Conservation (phyloP, 2,113 vertebrate species). For the Ophthalmolycus amberensis region DNA sequence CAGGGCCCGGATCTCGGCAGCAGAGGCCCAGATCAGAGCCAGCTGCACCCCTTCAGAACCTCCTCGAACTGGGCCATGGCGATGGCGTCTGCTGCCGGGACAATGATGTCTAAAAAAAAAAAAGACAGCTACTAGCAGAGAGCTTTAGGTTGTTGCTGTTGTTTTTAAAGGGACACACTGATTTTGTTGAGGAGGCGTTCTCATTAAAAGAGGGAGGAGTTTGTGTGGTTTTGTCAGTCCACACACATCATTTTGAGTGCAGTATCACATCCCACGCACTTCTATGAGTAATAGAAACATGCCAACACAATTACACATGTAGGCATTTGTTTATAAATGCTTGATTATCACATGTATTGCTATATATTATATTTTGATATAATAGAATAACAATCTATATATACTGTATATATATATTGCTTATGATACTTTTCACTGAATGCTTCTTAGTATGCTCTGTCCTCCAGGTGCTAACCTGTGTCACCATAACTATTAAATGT, state of each 20-base stretch:
- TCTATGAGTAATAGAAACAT: not conserved
- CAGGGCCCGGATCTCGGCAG: slow-evolving; percentile 67
- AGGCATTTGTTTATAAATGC: not conserved
- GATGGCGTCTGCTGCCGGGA: rapidly evolving
- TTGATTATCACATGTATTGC: not conserved
- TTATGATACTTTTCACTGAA: not conserved
- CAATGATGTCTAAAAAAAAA: not conserved
- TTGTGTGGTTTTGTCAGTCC: not conserved
- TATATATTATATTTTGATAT: no score
- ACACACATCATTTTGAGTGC: not conserved
- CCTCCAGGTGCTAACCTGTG: rapidly evolving
- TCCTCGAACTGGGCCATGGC: slow-evolving; percentile 83
- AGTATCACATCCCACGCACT: not conserved
- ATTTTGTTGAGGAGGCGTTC: slow-evolving; percentile 32
- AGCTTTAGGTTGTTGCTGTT: not conserved
- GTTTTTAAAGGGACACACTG: not conserved
- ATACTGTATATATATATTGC: not conserved
- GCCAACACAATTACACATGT: not conserved
- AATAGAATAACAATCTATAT: no score
- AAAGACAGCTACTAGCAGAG: not conserved
- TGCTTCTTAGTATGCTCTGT: not conserved
- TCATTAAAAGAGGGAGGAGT: slow-evolving; percentile 37
- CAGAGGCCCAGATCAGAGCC: slow-evolving; percentile 65
- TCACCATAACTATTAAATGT: not conserved
- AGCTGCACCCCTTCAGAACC: slow-evolving; percentile 77